These are phyloP conservation scores for Euwallacea fornicatus DNA, from an alignment of 1,140 invertebrate genomes.

Conservation along the genomic window DNA sequence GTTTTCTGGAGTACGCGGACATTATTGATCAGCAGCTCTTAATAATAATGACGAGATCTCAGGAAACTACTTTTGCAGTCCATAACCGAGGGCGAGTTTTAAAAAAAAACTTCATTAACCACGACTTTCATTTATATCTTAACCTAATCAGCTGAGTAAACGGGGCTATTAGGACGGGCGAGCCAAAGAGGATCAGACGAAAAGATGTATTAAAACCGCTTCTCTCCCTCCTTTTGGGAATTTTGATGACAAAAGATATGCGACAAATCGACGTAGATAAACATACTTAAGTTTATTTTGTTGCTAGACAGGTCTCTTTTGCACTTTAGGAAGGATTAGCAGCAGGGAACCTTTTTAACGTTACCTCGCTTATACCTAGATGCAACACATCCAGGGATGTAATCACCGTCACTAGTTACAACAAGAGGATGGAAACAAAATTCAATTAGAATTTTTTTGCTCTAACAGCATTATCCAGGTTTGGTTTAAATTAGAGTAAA, in stretches of 20 bases:
- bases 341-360: too few relatives aligned
- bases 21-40: slow-evolving; percentile 21
- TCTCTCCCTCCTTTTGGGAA: not conserved
- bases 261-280: slow-evolving; percentile 3
- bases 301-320: too few relatives aligned
- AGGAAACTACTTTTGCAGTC: not conserved
- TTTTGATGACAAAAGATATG: not conserved
- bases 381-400: too few relatives aligned
- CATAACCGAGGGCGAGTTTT: not conserved
- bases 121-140: slow-evolving; percentile 12
- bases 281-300: slow-evolving; percentile 6
- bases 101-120: slow-evolving; percentile 6
- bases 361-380: too few relatives aligned
- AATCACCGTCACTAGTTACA: too few relatives aligned
- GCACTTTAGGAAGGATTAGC: too few relatives aligned
- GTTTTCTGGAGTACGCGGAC: not conserved
- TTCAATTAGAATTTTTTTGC: too few relatives aligned
- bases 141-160: slow-evolving; percentile 13
- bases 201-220: slow-evolving; percentile 11
- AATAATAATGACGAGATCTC: not conserved
- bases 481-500: too few relatives aligned
- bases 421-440: too few relatives aligned
- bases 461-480: too few relatives aligned
- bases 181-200: slow-evolving; percentile 10
- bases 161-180: not conserved